Evolutionary conservation across 2,888 invertebrate genomes (phyloP).

Genomic region (Apamea sordens): DNA sequence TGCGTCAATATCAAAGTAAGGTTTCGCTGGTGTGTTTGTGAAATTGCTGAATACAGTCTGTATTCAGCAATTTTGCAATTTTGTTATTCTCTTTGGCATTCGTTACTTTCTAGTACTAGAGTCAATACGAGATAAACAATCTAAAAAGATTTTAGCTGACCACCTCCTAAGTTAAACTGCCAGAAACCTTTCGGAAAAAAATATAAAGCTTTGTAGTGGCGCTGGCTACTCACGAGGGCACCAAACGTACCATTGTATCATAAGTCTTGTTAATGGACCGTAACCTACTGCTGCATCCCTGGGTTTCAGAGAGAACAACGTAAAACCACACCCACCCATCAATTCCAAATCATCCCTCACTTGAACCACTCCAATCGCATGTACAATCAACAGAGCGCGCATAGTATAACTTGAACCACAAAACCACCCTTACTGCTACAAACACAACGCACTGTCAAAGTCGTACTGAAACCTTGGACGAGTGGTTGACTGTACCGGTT

Average conservation of each 20-base stretch:
- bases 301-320: neutral
- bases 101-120: neutral
- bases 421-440: neutral
- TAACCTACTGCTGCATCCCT: neutral
- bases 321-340: neutral
- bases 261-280: neutral
- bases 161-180: neutral
- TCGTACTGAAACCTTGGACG: neutral
- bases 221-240: neutral
- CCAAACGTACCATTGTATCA: neutral
- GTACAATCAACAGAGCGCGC: slow-evolving; percentile 6
- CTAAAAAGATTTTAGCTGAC: neutral
- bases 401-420: neutral
- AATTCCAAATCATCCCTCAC: slow-evolving; percentile 34
- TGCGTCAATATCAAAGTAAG: neutral
- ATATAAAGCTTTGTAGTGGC: neutral
- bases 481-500: slow-evolving; percentile 5
- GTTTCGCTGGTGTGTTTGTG: neutral
- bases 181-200: neutral
- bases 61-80: neutral
- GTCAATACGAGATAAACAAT: neutral
- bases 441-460: neutral
- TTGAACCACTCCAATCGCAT: slow-evolving; percentile 37
- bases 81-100: neutral
- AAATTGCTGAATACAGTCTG: neutral